A percentile compares a stretch with the other conserved stretches of the same genome.
Conservation (phyloP, 1,140 invertebrate genomes). For the Thaumatotibia leucotreta region DNA sequence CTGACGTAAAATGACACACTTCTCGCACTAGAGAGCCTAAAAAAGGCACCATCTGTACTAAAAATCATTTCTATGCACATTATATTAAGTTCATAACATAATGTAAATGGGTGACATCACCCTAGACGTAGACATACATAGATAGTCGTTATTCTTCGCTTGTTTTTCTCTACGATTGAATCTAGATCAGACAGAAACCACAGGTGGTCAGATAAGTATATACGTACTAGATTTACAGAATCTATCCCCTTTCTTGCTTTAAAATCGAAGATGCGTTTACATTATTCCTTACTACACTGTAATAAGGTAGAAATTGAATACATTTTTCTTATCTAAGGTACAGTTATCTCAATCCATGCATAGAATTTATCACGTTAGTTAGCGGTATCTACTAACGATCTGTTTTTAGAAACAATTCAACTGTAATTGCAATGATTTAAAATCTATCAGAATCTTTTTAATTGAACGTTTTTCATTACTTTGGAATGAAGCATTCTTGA, state of each 20-base stretch:
- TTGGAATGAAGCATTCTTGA: too few relatives aligned
- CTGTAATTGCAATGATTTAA: not conserved
- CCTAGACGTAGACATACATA: too few relatives aligned
- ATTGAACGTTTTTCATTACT: not conserved
- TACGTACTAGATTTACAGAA: not conserved
- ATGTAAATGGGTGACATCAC: too few relatives aligned
- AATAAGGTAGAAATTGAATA: not conserved
- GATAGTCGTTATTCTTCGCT: not conserved
- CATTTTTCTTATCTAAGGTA: not conserved
- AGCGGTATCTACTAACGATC: not conserved
- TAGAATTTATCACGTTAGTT: not conserved
- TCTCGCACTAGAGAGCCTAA: too few relatives aligned
- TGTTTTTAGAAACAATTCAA: not conserved
- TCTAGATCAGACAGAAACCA: not conserved
- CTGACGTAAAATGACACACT: too few relatives aligned
- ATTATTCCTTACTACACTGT: not conserved
- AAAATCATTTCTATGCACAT: too few relatives aligned
- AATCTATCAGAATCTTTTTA: not conserved
- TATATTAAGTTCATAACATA: too few relatives aligned
- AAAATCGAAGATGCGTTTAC: not conserved
- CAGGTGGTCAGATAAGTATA: not conserved
- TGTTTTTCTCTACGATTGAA: not conserved
- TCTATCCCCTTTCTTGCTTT: not conserved
- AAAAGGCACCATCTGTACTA: too few relatives aligned
- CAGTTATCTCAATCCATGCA: not conserved